Evolutionary conservation across 2,113 vertebrate species (phyloP).

Genomic region (Tretioscincus oriximinensis): DNA sequence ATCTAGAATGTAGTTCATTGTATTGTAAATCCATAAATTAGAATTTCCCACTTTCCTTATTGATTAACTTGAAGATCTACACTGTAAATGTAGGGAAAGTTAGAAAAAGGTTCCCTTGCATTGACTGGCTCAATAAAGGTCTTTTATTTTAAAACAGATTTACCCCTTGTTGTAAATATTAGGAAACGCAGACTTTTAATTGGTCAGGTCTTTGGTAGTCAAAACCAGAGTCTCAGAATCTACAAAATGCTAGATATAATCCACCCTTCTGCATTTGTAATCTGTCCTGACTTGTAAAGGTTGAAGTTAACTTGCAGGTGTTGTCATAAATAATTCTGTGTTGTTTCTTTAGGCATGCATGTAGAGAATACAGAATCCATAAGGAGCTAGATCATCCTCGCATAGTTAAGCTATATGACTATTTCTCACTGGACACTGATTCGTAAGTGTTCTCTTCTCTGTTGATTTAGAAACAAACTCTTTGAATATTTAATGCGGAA

Average conservation of each 20-base stretch:
- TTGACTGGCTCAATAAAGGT: no score
- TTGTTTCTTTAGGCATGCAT: constrained; percentile 86
- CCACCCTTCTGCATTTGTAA: neutral
- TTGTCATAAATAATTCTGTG: neutral
- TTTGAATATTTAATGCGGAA: neutral
- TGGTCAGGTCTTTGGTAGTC: neutral
- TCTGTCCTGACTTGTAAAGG: neutral
- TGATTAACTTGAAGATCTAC: neutral
- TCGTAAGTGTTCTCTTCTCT: constrained; percentile 84
- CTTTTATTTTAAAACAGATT: neutral
- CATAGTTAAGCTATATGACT: constrained; percentile 99
- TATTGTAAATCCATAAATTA: neutral
- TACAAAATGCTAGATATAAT: neutral
- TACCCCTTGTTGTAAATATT: neutral
- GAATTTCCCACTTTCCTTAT: neutral
- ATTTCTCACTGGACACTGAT: constrained; percentile 98
- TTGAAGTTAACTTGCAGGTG: neutral
- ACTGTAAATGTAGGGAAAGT: no score
- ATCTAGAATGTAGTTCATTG: neutral
- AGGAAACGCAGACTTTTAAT: neutral
- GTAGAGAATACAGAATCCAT: constrained; percentile 99
- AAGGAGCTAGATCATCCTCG: constrained; percentile 99
- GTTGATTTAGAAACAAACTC: neutral
- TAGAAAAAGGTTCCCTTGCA: neutral
- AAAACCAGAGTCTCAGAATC: neutral